A percentile compares a stretch with the other conserved stretches of the same genome.
These are phyloP conservation scores for Halcyon chelicuti DNA, from an alignment of 2,797 vertebrate genomes.

Conservation along the genomic window DNA sequence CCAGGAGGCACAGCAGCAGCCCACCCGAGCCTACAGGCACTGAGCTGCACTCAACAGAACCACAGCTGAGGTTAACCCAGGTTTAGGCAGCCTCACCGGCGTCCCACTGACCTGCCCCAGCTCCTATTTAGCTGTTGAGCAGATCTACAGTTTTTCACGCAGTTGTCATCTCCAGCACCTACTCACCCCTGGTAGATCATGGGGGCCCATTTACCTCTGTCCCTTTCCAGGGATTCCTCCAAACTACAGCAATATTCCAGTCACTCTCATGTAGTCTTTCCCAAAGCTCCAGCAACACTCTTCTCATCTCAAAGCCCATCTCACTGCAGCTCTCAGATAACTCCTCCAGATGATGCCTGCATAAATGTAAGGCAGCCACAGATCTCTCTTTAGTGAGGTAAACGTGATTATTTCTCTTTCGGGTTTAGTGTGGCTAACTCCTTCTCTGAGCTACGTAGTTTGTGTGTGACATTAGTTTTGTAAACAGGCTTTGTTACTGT, in stretches of 20 bases:
- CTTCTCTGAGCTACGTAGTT: neutral
- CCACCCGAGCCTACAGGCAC: accelerated
- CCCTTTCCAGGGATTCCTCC: neutral
- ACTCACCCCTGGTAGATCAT: accelerated
- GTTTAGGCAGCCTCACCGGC: neutral
- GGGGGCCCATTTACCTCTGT: neutral
- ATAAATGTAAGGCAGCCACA: neutral
- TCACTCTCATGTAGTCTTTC: neutral
- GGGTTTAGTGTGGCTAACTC: neutral
- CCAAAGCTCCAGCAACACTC: neutral
- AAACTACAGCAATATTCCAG: neutral
- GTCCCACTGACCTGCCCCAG: neutral
- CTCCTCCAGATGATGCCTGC: accelerated
- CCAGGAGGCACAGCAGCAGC: neutral
- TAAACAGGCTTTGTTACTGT: neutral
- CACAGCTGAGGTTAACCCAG: neutral
- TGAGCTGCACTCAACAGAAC: neutral
- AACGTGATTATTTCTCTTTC: neutral
- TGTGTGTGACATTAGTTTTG: neutral
- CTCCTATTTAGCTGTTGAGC: neutral
- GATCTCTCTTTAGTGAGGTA: neutral
- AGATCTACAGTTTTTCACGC: neutral
- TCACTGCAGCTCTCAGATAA: neutral
- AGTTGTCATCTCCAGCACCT: neutral
- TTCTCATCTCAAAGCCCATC: neutral